Evolutionary conservation across 2,113 vertebrate genomes (phyloP).

Genomic region (Puffinus mauretanicus): DNA sequence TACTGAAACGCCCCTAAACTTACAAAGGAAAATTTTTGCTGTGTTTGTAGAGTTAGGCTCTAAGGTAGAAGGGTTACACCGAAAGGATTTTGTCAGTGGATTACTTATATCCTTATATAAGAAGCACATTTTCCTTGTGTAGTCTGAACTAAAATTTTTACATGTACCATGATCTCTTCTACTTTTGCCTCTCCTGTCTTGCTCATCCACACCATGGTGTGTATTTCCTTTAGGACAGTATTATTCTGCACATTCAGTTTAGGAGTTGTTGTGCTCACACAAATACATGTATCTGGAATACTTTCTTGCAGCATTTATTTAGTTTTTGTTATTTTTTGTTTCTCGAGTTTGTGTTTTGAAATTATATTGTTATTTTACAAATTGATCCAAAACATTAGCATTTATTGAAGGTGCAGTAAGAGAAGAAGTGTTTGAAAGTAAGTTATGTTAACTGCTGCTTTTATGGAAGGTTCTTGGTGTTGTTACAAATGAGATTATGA

Average conservation of each 20-base stretch:
- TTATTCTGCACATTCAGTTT: background rate
- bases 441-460: background rate
- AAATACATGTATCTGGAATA: background rate
- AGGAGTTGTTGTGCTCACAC: background rate
- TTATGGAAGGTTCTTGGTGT: background rate
- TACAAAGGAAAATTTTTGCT: background rate
- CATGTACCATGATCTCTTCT: background rate
- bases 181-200: background rate
- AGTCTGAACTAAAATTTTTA: background rate
- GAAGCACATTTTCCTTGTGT: background rate
- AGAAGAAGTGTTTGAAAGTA: background rate
- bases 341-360: background rate
- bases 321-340: fast-evolving
- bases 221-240: background rate
- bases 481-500: background rate
- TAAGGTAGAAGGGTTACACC: background rate
- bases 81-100: background rate
- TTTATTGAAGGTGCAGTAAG: background rate
- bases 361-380: background rate
- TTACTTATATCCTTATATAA: background rate
- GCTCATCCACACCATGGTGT: background rate
- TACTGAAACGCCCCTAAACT: background rate
- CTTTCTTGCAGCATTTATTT: background rate
- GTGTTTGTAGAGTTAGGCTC: background rate
- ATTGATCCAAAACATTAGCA: background rate